phyloP scores from a whole-genome alignment of 2,888 invertebrate species.

The Drosophila infuscata region DNA sequence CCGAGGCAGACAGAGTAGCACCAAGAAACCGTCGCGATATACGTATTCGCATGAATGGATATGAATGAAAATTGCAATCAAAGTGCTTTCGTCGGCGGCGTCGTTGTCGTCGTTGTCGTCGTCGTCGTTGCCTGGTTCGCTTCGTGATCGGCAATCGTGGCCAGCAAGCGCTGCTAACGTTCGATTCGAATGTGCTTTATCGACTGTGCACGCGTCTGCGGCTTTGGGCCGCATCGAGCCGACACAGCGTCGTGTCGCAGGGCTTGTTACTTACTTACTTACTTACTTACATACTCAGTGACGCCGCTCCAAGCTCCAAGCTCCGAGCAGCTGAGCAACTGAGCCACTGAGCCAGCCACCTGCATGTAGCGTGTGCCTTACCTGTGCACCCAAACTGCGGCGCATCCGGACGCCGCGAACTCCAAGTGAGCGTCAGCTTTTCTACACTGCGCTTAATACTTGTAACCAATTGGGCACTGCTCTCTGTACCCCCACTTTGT shows the following conservation, averaged over 20 bases:
- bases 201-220: conserved; percentile 72
- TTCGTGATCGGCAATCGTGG: conserved; percentile 17
- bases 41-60: conserved; percentile 64
- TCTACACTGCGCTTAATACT: conserved; percentile 71
- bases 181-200: conserved; percentile 80
- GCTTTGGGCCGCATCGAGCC: conserved; percentile 56
- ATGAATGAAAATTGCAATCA: conserved; percentile 74
- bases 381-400: conserved; percentile 51
- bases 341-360: conserved; percentile 54
- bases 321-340: conserved; percentile 27
- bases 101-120: conserved; percentile 15
- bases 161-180: conserved; percentile 68
- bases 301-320: conserved; percentile 39
- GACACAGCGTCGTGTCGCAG: conserved; percentile 55
- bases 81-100: conserved; percentile 42
- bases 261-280: conserved; percentile 58
- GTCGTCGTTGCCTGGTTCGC: conserved; percentile 13
- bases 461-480: conserved; percentile 38
- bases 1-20: conserved; percentile 51
- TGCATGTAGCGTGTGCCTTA: conserved; percentile 59
- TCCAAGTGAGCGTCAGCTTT: conserved; percentile 43
- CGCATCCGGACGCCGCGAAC: conserved; percentile 58
- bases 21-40: conserved; percentile 31
- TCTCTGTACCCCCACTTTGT: neutral
- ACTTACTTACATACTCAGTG: conserved; percentile 2